Conservation (phyloP, 2,888 invertebrate species). For the Heteromurus nitidus region DNA sequence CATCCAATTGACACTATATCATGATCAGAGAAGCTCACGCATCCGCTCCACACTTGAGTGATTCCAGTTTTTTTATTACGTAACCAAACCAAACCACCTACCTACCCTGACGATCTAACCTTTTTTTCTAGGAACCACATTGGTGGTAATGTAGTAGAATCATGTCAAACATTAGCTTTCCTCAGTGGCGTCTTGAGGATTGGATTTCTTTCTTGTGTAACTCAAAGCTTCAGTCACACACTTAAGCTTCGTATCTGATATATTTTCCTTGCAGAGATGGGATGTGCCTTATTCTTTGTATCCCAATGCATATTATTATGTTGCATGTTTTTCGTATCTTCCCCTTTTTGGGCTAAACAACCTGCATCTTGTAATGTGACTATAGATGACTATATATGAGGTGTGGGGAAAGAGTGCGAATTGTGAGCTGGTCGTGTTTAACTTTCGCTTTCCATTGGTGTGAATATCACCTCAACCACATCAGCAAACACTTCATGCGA, state of each 20-base stretch:
- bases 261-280: neutral
- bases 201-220: constrained; percentile 15
- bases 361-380: no score
- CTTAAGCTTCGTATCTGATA: neutral
- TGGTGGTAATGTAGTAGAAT: constrained; percentile 52
- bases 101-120: constrained; percentile 25
- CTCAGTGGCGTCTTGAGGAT: constrained; percentile 42
- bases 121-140: constrained; percentile 45
- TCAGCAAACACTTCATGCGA: constrained; percentile 20
- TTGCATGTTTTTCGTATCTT: no score
- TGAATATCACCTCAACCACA: constrained; percentile 28
- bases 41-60: constrained; percentile 50
- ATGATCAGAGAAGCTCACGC: constrained; percentile 51
- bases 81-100: constrained; percentile 18
- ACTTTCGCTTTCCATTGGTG: constrained; percentile 17
- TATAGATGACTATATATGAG: constrained; percentile 8
- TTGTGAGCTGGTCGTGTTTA: constrained; percentile 25
- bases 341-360: no score
- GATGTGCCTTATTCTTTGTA: constrained; percentile 18
- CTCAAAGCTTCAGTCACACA: neutral
- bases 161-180: constrained; percentile 56
- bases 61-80: constrained; percentile 42
- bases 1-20: constrained; percentile 60
- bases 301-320: no score
- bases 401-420: constrained; percentile 29